These are phyloP conservation scores for Acromyrmex echinatior DNA, from an alignment of 1,140 invertebrate species.

Conservation along the genomic window DNA sequence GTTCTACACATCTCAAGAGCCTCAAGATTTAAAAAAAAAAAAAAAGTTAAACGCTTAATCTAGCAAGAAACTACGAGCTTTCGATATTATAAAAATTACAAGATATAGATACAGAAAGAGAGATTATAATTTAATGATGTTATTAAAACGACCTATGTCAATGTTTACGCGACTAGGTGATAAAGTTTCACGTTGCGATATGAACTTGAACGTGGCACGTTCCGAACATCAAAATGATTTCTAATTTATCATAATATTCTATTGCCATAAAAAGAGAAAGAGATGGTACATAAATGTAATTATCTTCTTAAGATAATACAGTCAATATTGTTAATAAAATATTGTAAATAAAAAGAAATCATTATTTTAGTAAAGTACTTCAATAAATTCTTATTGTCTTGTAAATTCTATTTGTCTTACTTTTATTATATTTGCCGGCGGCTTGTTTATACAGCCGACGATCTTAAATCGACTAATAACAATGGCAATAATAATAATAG, in stretches of 20 bases:
- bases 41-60: conserved; percentile 4
- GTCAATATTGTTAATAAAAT: neutral
- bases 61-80: conserved; percentile 3
- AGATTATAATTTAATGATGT: conserved; percentile 3
- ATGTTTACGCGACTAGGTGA: conserved; percentile 30
- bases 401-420: neutral
- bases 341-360: neutral
- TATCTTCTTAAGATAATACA: conserved; percentile 19
- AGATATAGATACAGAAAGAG: conserved; percentile 11
- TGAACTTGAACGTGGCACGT: neutral
- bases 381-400: neutral
- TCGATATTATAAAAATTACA: neutral
- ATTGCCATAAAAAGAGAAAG: conserved; percentile 15
- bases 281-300: conserved; percentile 16
- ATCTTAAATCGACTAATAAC: neutral
- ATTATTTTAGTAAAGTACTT: conserved; percentile 7
- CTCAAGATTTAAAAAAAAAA: neutral
- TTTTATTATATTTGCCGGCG: neutral
- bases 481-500: neutral
- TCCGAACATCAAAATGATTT: neutral
- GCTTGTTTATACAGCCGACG: neutral
- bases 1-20: neutral
- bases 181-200: conserved; percentile 24
- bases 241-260: neutral
- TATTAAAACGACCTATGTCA: conserved; percentile 32